phyloP scores from a whole-genome alignment of 2,797 vertebrate species.

The Carcharodon carcharias region DNA sequence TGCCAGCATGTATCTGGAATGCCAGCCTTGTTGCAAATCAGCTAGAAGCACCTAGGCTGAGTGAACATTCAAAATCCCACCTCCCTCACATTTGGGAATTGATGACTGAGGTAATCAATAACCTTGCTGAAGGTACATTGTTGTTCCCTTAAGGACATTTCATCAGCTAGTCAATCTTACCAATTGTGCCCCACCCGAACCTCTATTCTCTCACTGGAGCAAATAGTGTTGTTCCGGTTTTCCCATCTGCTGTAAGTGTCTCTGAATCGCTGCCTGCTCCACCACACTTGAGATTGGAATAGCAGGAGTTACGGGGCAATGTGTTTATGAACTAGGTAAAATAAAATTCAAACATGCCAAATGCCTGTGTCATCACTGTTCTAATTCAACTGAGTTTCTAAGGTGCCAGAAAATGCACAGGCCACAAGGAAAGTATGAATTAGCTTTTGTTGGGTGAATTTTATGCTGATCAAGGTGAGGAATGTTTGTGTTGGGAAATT shows the following conservation, averaged over 20 bases:
- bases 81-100: too few relatives aligned
- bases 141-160: neutral
- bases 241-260: neutral
- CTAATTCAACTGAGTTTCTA: neutral
- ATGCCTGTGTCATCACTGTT: neutral
- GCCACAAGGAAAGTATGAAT: neutral
- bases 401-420: neutral
- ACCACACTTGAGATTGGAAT: neutral
- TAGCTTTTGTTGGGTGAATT: neutral
- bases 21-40: too few relatives aligned
- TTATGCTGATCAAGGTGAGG: neutral
- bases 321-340: neutral
- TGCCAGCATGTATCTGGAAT: neutral
- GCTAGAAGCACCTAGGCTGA: neutral
- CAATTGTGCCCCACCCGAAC: neutral
- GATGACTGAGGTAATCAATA: too few relatives aligned
- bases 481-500: neutral
- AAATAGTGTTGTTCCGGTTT: neutral
- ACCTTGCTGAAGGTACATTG: neutral
- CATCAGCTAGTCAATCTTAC: neutral
- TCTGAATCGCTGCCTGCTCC: neutral
- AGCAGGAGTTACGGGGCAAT: neutral
- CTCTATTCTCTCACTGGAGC: neutral
- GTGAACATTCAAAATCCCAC: neutral
- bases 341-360: neutral